Base-by-base conservation (phyloP, 2,113 vertebrate genomes). In the Scatophagus argus region DNA sequence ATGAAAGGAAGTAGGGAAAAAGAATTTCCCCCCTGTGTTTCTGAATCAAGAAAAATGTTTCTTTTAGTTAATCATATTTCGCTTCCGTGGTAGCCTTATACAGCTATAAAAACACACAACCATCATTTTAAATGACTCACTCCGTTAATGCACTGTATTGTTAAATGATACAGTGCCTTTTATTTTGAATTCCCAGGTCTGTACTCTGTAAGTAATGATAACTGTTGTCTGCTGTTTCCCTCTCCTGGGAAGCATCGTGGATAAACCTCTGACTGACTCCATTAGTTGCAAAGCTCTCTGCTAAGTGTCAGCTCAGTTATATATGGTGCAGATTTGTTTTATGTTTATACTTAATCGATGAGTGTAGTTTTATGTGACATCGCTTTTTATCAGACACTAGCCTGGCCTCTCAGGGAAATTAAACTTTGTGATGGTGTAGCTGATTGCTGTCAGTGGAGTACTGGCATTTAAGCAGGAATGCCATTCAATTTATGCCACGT, bases 291-390 rank as follows among this genome's bases (percentile, higher is more conserved):
- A 52, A 85, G 87, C 84, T 64, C 69, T 82, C 64, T 83, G 79
- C 69, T 83, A 69, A 79, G 67, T 61, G 77, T 85, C 78, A 65
- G 67, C 75, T 67, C 39, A 4, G 49, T 84, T 78, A 84, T 88
- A 79, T 81, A 85, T 21, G 61, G 58, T 14, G 32, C 55, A 67
- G 75, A 81, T 86, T 19, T 81, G 61, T 83, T 91, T 90, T 90
- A 86, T 77, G 82, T 88, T 82, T 80, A 86, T 68, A 71, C 59
- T 74, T 81, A 89, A 90, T 88, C 54, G 55, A 88, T 91, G 83
- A 73, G 68, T 55, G 74, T 72, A 74, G 85, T 74, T 86, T 87
- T 86, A 83, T 87, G 77, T 81, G 85, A 54, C 80, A 41, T 77
- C 39, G 77, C 61, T 46, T 58, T 85, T 87, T 82, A 88, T 82